These are phyloP conservation scores for Microcebus tavaratra DNA, from an alignment of 2,113 vertebrate genomes.

Conservation along the genomic window DNA sequence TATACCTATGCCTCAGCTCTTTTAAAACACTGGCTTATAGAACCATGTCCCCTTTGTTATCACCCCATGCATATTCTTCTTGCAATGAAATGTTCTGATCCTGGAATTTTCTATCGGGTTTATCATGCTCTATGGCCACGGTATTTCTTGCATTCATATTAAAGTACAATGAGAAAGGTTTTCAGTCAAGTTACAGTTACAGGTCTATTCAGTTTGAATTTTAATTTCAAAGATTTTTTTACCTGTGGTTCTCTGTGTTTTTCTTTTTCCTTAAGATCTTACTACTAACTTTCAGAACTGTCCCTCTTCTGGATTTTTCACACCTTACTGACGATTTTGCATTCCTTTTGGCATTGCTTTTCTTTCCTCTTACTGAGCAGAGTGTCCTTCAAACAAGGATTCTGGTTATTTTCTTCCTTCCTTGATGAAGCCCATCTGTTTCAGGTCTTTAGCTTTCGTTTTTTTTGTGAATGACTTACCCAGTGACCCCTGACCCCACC, in stretches of 20 bases:
- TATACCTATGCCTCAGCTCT: background rate
- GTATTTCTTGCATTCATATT: background rate
- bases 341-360: background rate
- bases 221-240: background rate
- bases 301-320: background rate
- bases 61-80: background rate
- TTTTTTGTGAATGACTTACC: constrained; percentile 36
- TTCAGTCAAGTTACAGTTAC: background rate
- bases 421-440: constrained; percentile 38
- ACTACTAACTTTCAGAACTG: background rate
- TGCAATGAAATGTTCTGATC: background rate
- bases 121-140: background rate
- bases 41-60: background rate
- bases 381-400: background rate
- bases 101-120: background rate
- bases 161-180: background rate
- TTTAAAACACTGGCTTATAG: background rate
- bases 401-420: constrained; percentile 33
- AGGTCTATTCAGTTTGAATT: background rate
- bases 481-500: background rate
- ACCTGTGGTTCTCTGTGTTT: background rate
- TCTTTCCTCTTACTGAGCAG: background rate
- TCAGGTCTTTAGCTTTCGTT: background rate
- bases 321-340: background rate
- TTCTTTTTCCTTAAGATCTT: background rate